Evolutionary conservation across 1,140 invertebrate genomes (phyloP).

Genomic region (Panulirus ornatus): DNA sequence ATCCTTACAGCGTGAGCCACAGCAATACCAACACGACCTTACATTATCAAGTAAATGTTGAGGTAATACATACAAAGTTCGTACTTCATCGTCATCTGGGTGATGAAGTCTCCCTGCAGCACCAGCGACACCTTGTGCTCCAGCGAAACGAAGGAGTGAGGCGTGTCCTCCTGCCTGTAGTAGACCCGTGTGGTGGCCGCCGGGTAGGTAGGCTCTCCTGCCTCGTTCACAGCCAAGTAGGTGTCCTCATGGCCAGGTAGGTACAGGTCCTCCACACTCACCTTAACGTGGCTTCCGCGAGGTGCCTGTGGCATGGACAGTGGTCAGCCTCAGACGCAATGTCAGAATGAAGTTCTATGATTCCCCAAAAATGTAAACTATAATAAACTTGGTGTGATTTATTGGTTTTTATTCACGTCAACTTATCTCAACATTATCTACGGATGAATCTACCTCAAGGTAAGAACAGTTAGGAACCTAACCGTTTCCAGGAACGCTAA

Average conservation of each 20-base stretch:
- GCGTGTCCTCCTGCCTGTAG: not conserved
- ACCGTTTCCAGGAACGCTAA: too few relatives aligned
- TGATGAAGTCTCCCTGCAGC: not conserved
- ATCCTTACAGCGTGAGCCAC: not conserved
- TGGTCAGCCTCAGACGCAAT: too few relatives aligned
- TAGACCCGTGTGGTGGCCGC: constrained; percentile 28
- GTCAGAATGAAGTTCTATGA: too few relatives aligned
- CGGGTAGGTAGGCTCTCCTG: constrained; percentile 31
- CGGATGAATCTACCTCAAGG: too few relatives aligned
- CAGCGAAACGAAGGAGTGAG: constrained; percentile 23
- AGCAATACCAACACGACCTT: not conserved
- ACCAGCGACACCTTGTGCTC: constrained; percentile 9
- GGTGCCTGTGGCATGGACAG: constrained; percentile 42
- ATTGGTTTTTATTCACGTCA: too few relatives aligned
- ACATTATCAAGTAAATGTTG: too few relatives aligned
- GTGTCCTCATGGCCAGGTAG: constrained; percentile 23
- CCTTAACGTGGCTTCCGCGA: constrained; percentile 45
- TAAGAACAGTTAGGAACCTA: too few relatives aligned
- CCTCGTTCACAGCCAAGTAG: constrained; percentile 53
- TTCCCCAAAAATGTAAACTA: too few relatives aligned
- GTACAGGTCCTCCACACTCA: constrained; percentile 21
- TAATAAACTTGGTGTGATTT: too few relatives aligned
- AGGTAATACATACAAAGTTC: constrained; percentile 24
- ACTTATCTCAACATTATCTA: too few relatives aligned
- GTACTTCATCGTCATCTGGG: not conserved